These are phyloP conservation scores for Pheosia tremula DNA, from an alignment of 2,888 invertebrate genomes.

Conservation along the genomic window DNA sequence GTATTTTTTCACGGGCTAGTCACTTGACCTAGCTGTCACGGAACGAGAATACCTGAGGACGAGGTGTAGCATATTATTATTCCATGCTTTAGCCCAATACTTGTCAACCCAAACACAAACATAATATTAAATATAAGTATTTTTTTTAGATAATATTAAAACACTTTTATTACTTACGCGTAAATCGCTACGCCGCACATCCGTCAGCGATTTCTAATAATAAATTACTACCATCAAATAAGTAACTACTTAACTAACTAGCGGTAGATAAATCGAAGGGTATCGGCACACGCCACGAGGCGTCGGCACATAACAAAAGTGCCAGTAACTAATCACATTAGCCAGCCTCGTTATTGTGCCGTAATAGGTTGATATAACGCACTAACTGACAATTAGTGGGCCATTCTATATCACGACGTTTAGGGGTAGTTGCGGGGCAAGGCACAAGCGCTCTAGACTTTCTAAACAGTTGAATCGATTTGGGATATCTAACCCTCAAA, in stretches of 20 bases:
- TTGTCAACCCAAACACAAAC: too few relatives aligned
- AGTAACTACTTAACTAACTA: background rate
- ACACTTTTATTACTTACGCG: background rate
- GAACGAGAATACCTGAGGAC: too few relatives aligned
- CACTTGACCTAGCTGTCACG: too few relatives aligned
- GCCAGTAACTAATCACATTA: constrained; percentile 39
- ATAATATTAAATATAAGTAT: background rate
- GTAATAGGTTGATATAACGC: constrained; percentile 32
- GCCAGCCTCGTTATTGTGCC: constrained; percentile 34
- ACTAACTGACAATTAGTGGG: constrained; percentile 40
- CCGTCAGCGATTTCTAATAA: constrained; percentile 10
- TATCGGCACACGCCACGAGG: constrained; percentile 18
- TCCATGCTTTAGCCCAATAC: too few relatives aligned
- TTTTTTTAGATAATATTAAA: too few relatives aligned
- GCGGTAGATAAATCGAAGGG: constrained; percentile 7
- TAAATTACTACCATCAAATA: constrained; percentile 21
- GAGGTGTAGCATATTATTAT: too few relatives aligned
- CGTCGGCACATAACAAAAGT: constrained; percentile 16
- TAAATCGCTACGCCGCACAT: background rate
- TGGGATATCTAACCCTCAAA: too few relatives aligned
- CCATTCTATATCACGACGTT: constrained; percentile 31
- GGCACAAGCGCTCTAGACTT: background rate
- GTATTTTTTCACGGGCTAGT: too few relatives aligned
- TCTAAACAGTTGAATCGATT: too few relatives aligned
- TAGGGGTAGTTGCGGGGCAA: constrained; percentile 18